Conservation (phyloP, 2,797 vertebrate genomes). For the Acanthis flammea region DNA sequence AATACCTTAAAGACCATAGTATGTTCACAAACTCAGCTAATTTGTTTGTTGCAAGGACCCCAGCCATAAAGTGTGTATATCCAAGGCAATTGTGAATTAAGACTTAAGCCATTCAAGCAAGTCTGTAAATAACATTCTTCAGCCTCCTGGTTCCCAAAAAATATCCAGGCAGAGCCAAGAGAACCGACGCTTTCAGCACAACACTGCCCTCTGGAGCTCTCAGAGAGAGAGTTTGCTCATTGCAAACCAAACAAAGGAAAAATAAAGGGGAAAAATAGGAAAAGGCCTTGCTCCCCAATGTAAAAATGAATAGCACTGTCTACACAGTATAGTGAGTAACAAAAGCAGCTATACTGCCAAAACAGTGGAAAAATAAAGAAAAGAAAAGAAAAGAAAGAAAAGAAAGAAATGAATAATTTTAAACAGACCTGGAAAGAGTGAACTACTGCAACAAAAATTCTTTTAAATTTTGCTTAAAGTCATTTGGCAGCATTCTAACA, state of each 20-base stretch:
- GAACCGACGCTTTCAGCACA: not conserved
- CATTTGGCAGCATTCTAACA: constrained; percentile 48
- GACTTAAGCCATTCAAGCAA: constrained; percentile 23
- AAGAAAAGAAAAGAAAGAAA: too few relatives aligned
- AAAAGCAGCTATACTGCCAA: constrained; percentile 21
- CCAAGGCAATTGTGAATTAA: not conserved
- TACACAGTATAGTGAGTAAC: not conserved
- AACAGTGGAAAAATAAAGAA: constrained; percentile 21
- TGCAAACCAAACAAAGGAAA: constrained; percentile 1
- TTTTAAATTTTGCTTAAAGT: constrained; percentile 45
- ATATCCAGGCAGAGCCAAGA: not conserved
- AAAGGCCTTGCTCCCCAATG: not conserved
- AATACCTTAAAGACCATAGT: not conserved
- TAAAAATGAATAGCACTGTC: constrained; percentile 13
- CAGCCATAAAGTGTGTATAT: not conserved
- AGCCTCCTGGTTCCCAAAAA: not conserved
- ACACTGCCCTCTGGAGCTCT: constrained; percentile 34
- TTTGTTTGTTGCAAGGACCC: constrained; percentile 6
- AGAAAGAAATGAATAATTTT: constrained; percentile 8
- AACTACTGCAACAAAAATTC: not conserved
- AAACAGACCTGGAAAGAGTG: constrained; percentile 28
- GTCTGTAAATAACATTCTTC: not conserved
- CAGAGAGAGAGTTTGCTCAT: not conserved
- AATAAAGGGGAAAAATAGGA: not conserved
- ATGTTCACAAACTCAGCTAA: not conserved